Base-by-base conservation (phyloP, 1,140 invertebrate species). In the Lycorma delicatula region DNA sequence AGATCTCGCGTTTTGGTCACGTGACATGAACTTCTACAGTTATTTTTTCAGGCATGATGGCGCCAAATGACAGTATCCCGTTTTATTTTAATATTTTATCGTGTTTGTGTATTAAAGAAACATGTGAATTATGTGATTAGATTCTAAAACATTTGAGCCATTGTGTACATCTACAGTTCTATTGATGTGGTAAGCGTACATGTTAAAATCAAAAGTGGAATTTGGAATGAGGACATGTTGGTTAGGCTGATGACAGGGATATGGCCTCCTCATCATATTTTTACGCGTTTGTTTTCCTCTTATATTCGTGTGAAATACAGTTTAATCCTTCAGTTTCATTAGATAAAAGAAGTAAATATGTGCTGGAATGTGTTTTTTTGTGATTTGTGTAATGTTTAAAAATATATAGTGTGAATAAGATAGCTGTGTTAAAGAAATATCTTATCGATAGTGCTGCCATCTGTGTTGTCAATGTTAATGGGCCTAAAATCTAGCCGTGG, bases 381-480 rank as follows among this genome's bases (percentile, higher is more conserved):
- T n/a, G n/a, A n/a, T n/a, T n/a, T n/a, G n/a, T n/a, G n/a, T n/a
- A n/a, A n/a, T n/a, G n/a, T n/a, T n/a, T n/a, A n/a, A n/a, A n/a
- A n/a, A n/a, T n/a, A n/a, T n/a, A n/a, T n/a, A n/a, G n/a, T n/a
- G n/a, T n/a, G n/a, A n/a, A n/a, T n/a, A 44, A 44, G 23, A 18
- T 51, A 13, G 4, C 6, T 11, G 49, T 51, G 49, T 51, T 27
- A 27, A 38, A 22, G 55, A 57, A 57, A 57, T 50, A 34, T 57
- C 56, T 50, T 57, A 51, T 57, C 56, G 56, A 20, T 57, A 34
- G 71, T 77, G 74, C 70, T 74, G 80, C 79, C 79, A 79, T 75
- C 81, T 81, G 74, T 75, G 77, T 78, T 82, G 80, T 81, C 79
- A 82, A 81, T 82, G 77, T 81, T 81, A 79, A 80, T 79, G 72